Evolutionary conservation across 2,113 vertebrate genomes (phyloP).

Genomic region (Platysteira castanea): DNA sequence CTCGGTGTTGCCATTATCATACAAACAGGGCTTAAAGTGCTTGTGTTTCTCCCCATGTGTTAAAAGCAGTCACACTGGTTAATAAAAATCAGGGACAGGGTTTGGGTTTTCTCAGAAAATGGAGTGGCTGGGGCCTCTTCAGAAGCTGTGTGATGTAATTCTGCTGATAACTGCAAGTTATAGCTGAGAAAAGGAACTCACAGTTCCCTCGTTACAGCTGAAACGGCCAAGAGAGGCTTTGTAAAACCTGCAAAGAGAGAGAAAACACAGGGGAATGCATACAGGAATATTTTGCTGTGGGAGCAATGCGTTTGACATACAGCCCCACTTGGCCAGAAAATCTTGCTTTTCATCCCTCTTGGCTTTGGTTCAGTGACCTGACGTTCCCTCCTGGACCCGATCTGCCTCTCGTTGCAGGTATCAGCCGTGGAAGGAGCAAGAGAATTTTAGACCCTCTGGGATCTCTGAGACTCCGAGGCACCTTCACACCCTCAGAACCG

Average conservation of each 20-base stretch:
- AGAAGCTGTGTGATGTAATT: neutral
- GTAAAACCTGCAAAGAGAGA: neutral
- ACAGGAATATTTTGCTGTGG: neutral
- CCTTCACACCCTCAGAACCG: fast-evolving
- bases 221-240: neutral
- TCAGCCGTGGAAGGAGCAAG: neutral
- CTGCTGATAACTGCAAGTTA: neutral
- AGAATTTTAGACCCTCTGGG: neutral
- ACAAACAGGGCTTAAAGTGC: constrained; percentile 27
- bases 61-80: neutral
- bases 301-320: neutral
- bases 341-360: neutral
- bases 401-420: neutral
- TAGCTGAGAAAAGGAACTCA: neutral
- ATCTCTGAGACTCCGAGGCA: fast-evolving
- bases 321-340: neutral
- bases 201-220: neutral
- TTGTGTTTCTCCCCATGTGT: neutral
- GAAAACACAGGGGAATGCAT: neutral
- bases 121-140: neutral
- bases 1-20: constrained; percentile 24
- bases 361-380: neutral
- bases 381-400: neutral
- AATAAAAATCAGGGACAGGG: neutral
- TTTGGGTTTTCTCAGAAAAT: neutral